Percentiles rank a stretch among this genome's conserved stretches.
These are phyloP conservation scores for Alcedo quadribrachys DNA, from an alignment of 2,797 vertebrate genomes.

Conservation along the genomic window DNA sequence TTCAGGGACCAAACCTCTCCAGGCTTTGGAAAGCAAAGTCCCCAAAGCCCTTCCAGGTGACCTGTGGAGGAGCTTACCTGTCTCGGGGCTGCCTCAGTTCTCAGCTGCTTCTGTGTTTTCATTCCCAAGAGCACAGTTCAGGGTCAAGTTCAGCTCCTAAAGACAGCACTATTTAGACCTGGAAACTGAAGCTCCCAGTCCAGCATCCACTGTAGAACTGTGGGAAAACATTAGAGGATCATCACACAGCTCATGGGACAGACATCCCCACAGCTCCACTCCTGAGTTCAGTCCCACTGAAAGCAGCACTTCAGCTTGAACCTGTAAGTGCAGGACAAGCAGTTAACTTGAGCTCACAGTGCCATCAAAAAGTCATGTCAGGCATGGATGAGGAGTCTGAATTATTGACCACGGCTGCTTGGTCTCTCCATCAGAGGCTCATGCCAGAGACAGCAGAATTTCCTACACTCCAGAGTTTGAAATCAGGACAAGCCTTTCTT, in stretches of 20 bases:
- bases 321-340: background rate
- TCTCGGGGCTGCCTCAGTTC: rapidly evolving
- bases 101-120: background rate
- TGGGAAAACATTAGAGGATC: background rate
- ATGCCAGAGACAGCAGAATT: background rate
- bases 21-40: background rate
- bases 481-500: background rate
- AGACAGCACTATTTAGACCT: background rate
- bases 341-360: background rate
- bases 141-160: background rate
- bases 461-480: background rate
- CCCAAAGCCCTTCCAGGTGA: background rate
- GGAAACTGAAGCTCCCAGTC: background rate
- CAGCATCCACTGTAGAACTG: background rate
- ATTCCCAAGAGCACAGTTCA: background rate
- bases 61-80: no score
- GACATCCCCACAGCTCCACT: background rate
- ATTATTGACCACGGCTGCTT: rapidly evolving
- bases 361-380: background rate
- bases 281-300: rapidly evolving
- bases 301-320: background rate
- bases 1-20: background rate
- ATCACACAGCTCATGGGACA: background rate
- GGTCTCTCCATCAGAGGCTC: background rate
- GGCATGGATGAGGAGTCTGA: background rate